These are phyloP conservation scores for Molorchus minor DNA, from an alignment of 2,888 invertebrate genomes.

Conservation along the genomic window DNA sequence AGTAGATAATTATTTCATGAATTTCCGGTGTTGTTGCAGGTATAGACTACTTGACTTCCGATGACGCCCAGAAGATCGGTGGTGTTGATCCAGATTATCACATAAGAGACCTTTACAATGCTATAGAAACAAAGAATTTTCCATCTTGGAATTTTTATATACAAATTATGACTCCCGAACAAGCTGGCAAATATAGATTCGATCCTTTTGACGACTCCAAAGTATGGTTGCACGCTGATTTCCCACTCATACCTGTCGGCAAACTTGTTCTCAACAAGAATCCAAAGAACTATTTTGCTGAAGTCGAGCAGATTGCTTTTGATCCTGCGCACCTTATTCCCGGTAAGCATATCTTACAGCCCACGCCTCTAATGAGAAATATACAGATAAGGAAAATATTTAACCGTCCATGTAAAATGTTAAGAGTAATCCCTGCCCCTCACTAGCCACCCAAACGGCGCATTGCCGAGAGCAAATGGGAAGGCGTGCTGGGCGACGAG, in stretches of 20 bases:
- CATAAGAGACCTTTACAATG: constrained; percentile 88
- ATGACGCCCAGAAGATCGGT: constrained; percentile 74
- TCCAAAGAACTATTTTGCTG: constrained; percentile 91
- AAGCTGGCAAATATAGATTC: constrained; percentile 80
- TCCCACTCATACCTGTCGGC: constrained; percentile 88
- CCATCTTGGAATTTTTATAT: constrained; percentile 86
- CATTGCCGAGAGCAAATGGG: too few species aligned
- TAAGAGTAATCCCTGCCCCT: too few species aligned
- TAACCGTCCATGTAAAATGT: too few species aligned
- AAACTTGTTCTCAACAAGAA: constrained; percentile 86
- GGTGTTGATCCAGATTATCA: constrained; percentile 88
- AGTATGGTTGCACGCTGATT: constrained; percentile 89
- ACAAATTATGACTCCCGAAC: constrained; percentile 87
- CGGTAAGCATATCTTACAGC: constrained; percentile 39
- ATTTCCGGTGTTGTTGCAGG: too few species aligned
- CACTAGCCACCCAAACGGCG: too few species aligned
- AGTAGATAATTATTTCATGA: too few species aligned
- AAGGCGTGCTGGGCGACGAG: too few species aligned
- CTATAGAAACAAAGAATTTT: constrained; percentile 77
- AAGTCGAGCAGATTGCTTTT: constrained; percentile 93
- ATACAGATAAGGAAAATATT: too few species aligned
- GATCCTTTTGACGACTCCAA: constrained; percentile 96
- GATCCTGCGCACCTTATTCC: constrained; percentile 89
- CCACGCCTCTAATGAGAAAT: constrained; percentile 19
- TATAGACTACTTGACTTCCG: constrained; percentile 78